These are phyloP conservation scores for Halictus ligatus DNA, from an alignment of 2,888 invertebrate species.

Conservation along the genomic window DNA sequence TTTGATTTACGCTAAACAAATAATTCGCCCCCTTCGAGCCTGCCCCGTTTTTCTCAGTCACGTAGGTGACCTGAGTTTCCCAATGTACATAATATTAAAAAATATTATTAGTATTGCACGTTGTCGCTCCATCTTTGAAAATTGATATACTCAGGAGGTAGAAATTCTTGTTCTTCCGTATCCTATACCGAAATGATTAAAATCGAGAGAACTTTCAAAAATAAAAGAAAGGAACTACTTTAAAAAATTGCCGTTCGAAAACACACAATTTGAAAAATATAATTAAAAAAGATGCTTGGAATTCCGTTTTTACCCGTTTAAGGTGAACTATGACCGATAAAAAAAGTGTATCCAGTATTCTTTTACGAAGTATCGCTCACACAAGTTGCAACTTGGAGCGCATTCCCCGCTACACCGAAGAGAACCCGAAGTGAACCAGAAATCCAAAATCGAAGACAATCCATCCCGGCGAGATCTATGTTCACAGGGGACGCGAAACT, in stretches of 20 bases:
- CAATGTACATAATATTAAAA: background rate
- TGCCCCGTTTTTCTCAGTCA: background rate
- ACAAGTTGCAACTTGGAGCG: background rate
- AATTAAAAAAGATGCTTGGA: too few species aligned
- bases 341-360: background rate
- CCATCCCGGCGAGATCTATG: background rate
- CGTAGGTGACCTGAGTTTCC: background rate
- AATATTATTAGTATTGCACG: background rate
- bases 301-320: too few species aligned
- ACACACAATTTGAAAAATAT: too few species aligned
- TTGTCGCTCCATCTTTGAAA: background rate
- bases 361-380: background rate
- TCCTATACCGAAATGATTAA: background rate
- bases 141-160: background rate
- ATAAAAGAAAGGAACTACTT: too few species aligned
- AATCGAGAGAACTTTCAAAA: background rate
- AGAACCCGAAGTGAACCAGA: background rate
- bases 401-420: background rate
- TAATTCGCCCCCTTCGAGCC: background rate
- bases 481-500: background rate
- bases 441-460: background rate
- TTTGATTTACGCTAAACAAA: constrained; percentile 23
- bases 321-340: too few species aligned
- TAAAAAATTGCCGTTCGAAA: too few species aligned
- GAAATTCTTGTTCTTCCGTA: background rate